A percentile compares a stretch with the other conserved stretches of the same genome.
Evolutionary conservation across 1,140 invertebrate genomes (phyloP).

Genomic region (Thalassaphorura encarpata): DNA sequence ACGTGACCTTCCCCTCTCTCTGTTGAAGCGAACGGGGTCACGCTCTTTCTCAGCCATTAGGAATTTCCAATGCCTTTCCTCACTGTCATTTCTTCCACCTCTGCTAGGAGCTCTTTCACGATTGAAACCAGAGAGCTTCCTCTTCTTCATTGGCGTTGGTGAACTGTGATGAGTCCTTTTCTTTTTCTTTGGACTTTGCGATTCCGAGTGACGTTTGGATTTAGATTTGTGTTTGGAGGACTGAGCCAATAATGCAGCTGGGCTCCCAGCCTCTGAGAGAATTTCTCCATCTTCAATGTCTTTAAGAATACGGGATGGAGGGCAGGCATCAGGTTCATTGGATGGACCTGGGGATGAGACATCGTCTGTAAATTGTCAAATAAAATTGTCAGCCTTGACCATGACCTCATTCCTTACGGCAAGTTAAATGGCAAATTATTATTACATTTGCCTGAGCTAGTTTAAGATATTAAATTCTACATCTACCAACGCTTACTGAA

Average conservation of each 20-base stretch:
- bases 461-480: no score
- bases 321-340: no score
- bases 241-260: conserved; percentile 35
- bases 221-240: conserved; percentile 16
- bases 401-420: no score
- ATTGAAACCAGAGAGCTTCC: background rate
- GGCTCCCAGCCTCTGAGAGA: conserved; percentile 16
- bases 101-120: background rate
- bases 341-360: no score
- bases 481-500: no score
- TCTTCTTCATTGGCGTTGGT: background rate
- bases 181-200: background rate
- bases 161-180: background rate
- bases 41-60: conserved; percentile 27
- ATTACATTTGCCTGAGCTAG: no score
- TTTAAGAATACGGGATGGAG: conserved; percentile 26
- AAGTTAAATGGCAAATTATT: background rate
- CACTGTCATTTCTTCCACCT: background rate
- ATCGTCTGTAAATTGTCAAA: no score
- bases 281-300: conserved; percentile 32
- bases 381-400: no score
- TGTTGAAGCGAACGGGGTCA: conserved; percentile 34
- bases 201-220: conserved; percentile 1
- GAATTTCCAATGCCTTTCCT: background rate
- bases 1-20: conserved; percentile 30